Evolutionary conservation across 2,113 vertebrate genomes (phyloP).

Genomic region (Leptocoma aspasia): DNA sequence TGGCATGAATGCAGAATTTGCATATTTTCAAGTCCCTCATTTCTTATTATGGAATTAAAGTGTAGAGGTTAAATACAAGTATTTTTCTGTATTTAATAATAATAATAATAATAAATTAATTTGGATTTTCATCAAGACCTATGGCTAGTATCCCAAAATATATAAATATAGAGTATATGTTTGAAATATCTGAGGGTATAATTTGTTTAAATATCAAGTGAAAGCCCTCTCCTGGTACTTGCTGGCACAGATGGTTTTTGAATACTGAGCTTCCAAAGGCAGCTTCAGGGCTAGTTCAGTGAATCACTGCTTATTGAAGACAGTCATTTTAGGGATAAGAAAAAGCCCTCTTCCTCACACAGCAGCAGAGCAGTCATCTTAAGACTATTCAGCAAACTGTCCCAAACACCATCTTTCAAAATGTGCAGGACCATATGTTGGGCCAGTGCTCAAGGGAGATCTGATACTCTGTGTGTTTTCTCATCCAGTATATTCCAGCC

Average conservation of each 20-base stretch:
- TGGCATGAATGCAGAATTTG: not conserved
- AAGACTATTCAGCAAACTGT: not conserved
- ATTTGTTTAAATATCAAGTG: slow-evolving; percentile 60
- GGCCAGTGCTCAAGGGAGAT: not conserved
- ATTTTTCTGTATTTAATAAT: not conserved
- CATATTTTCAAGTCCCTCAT: not conserved
- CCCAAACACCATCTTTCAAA: not conserved
- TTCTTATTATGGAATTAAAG: not conserved
- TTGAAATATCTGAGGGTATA: slow-evolving; percentile 60
- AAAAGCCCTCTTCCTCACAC: not conserved
- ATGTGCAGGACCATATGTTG: not conserved
- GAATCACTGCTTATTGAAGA: slow-evolving; percentile 50
- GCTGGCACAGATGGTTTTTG: slow-evolving; percentile 68
- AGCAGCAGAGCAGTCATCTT: not conserved
- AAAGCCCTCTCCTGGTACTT: slow-evolving; percentile 65
- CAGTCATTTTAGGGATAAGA: slow-evolving; percentile 31
- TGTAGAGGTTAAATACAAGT: not conserved
- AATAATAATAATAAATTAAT: not conserved
- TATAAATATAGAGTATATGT: slow-evolving; percentile 43
- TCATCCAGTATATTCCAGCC: not conserved
- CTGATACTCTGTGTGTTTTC: not conserved
- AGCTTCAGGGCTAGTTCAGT: slow-evolving; percentile 63
- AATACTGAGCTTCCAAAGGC: slow-evolving; percentile 60
- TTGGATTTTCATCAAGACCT: slow-evolving; percentile 26
- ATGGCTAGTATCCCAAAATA: slow-evolving; percentile 43